Conservation (phyloP, 2,888 invertebrate genomes). For the Diploptera punctata region DNA sequence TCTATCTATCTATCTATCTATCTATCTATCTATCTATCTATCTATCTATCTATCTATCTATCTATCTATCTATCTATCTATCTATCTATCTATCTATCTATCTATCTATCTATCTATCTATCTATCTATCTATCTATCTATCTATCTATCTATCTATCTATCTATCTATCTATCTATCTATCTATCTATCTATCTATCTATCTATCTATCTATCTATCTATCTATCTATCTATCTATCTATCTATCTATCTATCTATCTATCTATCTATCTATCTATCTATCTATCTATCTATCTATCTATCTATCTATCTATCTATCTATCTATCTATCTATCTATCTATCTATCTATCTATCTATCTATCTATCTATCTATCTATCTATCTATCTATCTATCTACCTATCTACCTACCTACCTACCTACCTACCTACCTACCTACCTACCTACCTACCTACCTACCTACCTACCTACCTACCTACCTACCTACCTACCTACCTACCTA, state of each 20-base stretch:
- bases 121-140: not conserved
- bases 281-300: not conserved
- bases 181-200: not conserved
- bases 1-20: not conserved
- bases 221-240: not conserved
- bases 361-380: not conserved
- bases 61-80: not conserved
- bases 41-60: not conserved
- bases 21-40: not conserved
- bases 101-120: not conserved
- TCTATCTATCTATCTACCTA: too few relatives aligned
- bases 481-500: not conserved
- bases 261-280: not conserved
- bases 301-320: not conserved
- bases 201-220: not conserved
- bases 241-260: not conserved
- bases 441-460: not conserved
- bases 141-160: not conserved
- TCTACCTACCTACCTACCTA: not conserved
- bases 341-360: not conserved
- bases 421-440: not conserved
- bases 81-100: not conserved
- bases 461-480: not conserved
- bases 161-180: not conserved
- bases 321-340: not conserved